Evolutionary conservation across 2,797 vertebrate species (phyloP).

Genomic region (Mormyrops attenuatus): DNA sequence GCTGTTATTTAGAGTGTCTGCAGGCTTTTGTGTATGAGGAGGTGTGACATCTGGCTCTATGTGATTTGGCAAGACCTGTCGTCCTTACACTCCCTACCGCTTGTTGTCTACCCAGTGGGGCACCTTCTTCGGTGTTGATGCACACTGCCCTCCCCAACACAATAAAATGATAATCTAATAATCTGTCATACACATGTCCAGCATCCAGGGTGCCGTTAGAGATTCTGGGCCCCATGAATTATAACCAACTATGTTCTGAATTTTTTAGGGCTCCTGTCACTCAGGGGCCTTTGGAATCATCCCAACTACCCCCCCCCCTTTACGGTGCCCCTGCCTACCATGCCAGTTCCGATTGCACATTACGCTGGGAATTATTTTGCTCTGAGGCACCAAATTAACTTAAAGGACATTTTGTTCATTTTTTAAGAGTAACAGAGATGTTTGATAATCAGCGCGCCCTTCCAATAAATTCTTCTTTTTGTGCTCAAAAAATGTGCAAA

Average conservation of each 20-base stretch:
- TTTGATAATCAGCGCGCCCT: not conserved
- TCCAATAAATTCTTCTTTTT: slow-evolving; percentile 13
- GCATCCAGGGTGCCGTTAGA: not conserved
- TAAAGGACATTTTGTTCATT: not conserved
- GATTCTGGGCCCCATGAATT: not conserved
- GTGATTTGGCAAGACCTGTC: not conserved
- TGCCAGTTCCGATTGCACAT: not conserved
- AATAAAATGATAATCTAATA: not conserved
- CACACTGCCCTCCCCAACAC: not conserved
- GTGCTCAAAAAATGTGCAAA: slow-evolving; percentile 26
- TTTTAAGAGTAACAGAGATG: not conserved
- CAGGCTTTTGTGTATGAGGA: not conserved
- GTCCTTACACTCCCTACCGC: not conserved
- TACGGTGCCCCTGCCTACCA: not conserved
- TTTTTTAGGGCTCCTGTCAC: not conserved
- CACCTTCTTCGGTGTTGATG: not conserved
- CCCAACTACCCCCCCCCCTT: not conserved
- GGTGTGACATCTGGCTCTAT: not conserved
- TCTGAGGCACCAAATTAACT: not conserved
- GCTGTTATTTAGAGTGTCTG: not conserved
- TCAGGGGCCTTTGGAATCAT: not conserved
- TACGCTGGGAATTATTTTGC: not conserved
- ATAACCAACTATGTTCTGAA: not conserved
- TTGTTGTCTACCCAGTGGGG: not conserved
- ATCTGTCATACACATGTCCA: not conserved